Conservation (phyloP, 2,797 vertebrate genomes). For the Urocyon cinereoargenteus region DNA sequence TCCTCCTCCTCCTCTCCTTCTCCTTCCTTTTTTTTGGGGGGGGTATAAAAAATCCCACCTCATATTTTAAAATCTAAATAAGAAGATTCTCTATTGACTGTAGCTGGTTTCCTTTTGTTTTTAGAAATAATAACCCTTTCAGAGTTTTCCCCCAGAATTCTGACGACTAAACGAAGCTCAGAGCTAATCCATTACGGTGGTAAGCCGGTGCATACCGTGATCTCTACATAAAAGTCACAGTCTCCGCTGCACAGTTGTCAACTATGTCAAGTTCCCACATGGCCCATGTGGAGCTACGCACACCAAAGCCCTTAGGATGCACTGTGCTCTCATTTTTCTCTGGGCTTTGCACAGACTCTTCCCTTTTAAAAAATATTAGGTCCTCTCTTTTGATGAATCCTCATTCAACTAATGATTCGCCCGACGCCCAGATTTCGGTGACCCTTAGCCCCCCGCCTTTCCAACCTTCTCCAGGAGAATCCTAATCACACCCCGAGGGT, state of each 20-base stretch:
- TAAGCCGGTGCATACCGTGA: background rate
- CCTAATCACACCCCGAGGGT: background rate
- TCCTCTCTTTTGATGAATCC: background rate
- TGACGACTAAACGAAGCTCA: background rate
- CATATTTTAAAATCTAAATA: conserved; percentile 53
- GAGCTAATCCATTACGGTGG: background rate
- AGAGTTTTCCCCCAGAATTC: background rate
- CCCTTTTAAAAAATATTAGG: background rate
- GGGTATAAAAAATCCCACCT: background rate
- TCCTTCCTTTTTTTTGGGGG: background rate
- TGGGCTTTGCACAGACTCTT: background rate
- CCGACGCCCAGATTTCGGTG: background rate
- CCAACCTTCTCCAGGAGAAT: background rate
- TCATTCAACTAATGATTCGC: background rate
- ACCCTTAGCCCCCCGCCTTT: background rate
- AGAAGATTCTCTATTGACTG: background rate
- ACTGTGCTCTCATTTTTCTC: background rate
- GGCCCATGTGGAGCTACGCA: background rate
- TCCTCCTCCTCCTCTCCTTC: background rate
- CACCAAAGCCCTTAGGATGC: background rate
- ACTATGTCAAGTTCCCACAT: accelerated
- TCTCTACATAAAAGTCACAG: background rate
- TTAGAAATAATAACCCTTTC: background rate
- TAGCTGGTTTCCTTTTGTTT: background rate
- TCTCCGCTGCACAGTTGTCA: background rate